Conservation (phyloP, 2,888 invertebrate genomes). For the Tenthredo mesomela region DNA sequence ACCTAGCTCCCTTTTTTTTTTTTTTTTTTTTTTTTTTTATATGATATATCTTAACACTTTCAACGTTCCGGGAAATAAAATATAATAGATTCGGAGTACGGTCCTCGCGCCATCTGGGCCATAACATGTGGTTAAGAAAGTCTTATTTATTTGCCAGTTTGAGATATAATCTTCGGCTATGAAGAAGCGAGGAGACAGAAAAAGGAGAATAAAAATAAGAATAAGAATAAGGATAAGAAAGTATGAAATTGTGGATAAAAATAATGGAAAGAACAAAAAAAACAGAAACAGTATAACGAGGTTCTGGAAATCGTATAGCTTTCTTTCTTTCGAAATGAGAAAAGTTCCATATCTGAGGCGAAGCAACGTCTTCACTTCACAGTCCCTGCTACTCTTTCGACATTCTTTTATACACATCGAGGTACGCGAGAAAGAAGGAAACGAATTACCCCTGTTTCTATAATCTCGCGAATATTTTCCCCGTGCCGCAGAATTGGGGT, state of each 20-base stretch:
- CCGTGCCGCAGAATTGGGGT: background rate
- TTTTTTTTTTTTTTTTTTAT: background rate
- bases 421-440: background rate
- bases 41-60: constrained; percentile 3
- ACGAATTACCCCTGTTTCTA: background rate
- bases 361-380: background rate
- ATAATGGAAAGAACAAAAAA: background rate
- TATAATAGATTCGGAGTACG: constrained; percentile 2
- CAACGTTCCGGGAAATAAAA: constrained; percentile 4
- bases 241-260: background rate
- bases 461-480: background rate
- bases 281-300: background rate
- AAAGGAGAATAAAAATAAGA: background rate
- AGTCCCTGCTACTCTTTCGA: background rate
- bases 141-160: background rate
- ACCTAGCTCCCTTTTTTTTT: background rate
- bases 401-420: background rate
- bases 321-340: background rate
- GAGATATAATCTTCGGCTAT: background rate
- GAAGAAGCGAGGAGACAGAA: background rate
- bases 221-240: background rate
- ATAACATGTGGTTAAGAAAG: constrained; percentile 9
- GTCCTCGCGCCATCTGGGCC: background rate
- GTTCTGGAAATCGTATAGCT: background rate
- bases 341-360: constrained; percentile 7